Conservation (phyloP, 2,113 vertebrate genomes). For the Misgurnus anguillicaudatus region DNA sequence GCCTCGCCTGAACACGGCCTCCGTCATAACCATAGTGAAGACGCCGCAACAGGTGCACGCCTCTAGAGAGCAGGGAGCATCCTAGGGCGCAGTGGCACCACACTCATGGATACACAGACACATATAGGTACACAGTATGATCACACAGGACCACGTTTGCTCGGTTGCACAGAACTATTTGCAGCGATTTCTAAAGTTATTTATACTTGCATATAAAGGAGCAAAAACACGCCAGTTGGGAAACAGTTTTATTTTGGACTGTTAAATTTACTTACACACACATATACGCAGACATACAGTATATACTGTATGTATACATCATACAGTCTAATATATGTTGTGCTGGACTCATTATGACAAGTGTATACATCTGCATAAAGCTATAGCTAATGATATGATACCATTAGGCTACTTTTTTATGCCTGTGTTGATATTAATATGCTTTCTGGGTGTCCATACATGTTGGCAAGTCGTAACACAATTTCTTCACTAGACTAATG, state of each 20-base stretch:
- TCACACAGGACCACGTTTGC: constrained; percentile 22
- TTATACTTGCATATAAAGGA: constrained; percentile 18
- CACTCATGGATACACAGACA: constrained; percentile 22
- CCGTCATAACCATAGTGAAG: constrained; percentile 94
- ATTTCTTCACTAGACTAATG: constrained; percentile 25
- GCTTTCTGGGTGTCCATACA: constrained; percentile 52
- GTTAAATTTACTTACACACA: constrained; percentile 6
- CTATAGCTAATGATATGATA: constrained; percentile 18
- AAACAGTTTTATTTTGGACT: not conserved
- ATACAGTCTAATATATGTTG: constrained; percentile 26
- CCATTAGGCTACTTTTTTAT: constrained; percentile 11
- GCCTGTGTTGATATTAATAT: constrained; percentile 48
- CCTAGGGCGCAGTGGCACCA: constrained; percentile 64
- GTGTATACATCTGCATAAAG: constrained; percentile 22
- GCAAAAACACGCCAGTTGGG: constrained; percentile 24
- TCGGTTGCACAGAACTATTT: not conserved
- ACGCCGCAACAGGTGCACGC: constrained; percentile 80
- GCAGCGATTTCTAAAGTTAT: not conserved
- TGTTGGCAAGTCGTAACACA: constrained; percentile 23
- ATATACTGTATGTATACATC: constrained; percentile 23
- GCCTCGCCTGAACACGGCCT: constrained; percentile 86
- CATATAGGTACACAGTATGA: constrained; percentile 36
- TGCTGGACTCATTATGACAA: constrained; percentile 38
- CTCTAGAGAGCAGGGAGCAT: constrained; percentile 73
- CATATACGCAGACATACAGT: not conserved